phyloP scores from a whole-genome alignment of 1,140 invertebrate genomes.

The Ceratosolen fusciceps region DNA sequence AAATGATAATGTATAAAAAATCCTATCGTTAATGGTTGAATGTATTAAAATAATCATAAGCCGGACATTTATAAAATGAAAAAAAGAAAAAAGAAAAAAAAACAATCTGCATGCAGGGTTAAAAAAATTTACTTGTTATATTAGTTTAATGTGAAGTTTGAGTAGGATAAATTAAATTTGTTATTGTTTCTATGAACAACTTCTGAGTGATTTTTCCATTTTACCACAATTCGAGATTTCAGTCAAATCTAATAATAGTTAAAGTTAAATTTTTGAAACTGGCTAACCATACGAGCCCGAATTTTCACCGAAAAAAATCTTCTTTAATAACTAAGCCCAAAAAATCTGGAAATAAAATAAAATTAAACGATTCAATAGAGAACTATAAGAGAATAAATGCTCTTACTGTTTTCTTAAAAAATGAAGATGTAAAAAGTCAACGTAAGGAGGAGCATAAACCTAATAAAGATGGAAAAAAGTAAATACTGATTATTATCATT shows the following conservation, averaged over 20 bases:
- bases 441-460: not conserved
- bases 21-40: too few species aligned
- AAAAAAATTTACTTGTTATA: constrained; percentile 21
- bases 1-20: not conserved
- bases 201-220: constrained; percentile 1
- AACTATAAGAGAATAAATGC: constrained; percentile 48
- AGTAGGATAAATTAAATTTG: not conserved
- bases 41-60: too few species aligned
- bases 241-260: constrained; percentile 5
- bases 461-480: constrained; percentile 36
- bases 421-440: not conserved
- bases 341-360: constrained; percentile 7
- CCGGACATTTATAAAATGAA: not conserved
- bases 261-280: constrained; percentile 33
- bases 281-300: constrained; percentile 10
- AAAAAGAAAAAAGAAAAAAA: not conserved
- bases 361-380: constrained; percentile 40
- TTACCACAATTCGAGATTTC: not conserved
- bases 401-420: constrained; percentile 40
- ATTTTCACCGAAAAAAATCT: not conserved
- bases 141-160: constrained; percentile 19
- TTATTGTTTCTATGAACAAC: constrained; percentile 8
- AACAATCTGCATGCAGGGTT: not conserved
- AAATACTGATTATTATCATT: not conserved
- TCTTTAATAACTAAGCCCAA: constrained; percentile 17